Base-by-base conservation (phyloP, 1,140 invertebrate species). In the Chironomus tepperi region DNA sequence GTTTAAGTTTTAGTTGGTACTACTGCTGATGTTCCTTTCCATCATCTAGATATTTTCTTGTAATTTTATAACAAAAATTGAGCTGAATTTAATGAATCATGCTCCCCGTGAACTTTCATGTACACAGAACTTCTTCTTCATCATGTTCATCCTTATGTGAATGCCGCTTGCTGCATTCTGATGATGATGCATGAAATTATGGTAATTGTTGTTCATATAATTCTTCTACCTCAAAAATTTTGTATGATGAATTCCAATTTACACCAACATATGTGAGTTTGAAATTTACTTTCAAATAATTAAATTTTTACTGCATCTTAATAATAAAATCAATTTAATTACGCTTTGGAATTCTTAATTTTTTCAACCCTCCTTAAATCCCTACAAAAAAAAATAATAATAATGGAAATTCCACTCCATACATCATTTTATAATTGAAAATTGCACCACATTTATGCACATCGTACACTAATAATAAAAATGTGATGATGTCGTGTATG, bases 31-130 rank as follows among this genome's bases (percentile, higher is more conserved):
- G 12, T 57, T 57, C 47, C 47, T 57, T 57, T 57, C 5, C 47
- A 57, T 57, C n/a, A 15, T 15, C 47, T 57, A 34, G 24, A 34
- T 34, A n/a, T 3, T 12, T n/a, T 15, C 47, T 57, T 12, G 47
- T 15, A 57, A 57, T 12, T 57, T 57, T 57, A n/a, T 2, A 34
- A 34, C 5, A 34, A 34, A n/a, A 57, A n/a, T 57, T 57, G 47
- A 57, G 47, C n/a, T n/a, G 47, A 57, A 57, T 57, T 57, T 57
- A 57, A 57, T 57, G 47, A 57, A 57, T 57, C 12, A 57, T 57
- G 47, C 12, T 57, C 47, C 47, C n/a, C n/a, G 47, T 57, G 47
- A 57, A 57, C 47, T 57, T 57, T 12, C 47, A 57, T 57, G 47
- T n/a, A 57, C 47, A 57, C 47, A 57, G 9, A 57, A 47, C 43